A percentile compares a stretch with the other conserved stretches of the same genome.
Conservation (phyloP, 2,797 vertebrate genomes). For the Chelon labrosus region DNA sequence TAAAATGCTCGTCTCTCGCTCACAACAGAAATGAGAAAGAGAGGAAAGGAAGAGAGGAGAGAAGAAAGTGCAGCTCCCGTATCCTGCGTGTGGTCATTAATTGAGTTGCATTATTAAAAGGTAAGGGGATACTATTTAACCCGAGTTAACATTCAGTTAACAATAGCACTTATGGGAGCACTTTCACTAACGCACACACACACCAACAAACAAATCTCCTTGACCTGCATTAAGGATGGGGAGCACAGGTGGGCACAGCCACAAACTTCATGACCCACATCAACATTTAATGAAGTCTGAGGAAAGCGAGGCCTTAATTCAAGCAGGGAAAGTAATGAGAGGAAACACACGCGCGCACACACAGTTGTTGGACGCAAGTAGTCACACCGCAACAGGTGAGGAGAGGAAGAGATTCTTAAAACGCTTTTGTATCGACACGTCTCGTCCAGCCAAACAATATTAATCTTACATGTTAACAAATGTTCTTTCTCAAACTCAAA, state of each 20-base stretch:
- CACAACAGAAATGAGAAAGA: not conserved
- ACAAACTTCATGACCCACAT: conserved; percentile 59
- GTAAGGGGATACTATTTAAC: conserved; percentile 58
- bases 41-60: not conserved
- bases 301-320: conserved; percentile 47
- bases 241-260: conserved; percentile 45
- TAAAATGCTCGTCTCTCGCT: not conserved
- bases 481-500: not conserved
- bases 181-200: conserved; percentile 11
- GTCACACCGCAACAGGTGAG: conserved; percentile 19
- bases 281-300: conserved; percentile 69
- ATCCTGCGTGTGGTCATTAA: conserved; percentile 44
- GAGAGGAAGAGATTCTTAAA: not conserved
- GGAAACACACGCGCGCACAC: conserved; percentile 19
- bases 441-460: not conserved
- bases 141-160: conserved; percentile 59
- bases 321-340: conserved; percentile 44
- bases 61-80: conserved; percentile 20
- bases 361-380: not conserved
- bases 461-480: not conserved
- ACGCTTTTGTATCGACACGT: not conserved
- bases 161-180: conserved; percentile 20
- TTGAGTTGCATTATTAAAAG: conserved; percentile 64
- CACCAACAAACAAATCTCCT: not conserved
- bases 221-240: conserved; percentile 61